Conservation (phyloP, 1,140 invertebrate genomes). For the Charaxes varanes region DNA sequence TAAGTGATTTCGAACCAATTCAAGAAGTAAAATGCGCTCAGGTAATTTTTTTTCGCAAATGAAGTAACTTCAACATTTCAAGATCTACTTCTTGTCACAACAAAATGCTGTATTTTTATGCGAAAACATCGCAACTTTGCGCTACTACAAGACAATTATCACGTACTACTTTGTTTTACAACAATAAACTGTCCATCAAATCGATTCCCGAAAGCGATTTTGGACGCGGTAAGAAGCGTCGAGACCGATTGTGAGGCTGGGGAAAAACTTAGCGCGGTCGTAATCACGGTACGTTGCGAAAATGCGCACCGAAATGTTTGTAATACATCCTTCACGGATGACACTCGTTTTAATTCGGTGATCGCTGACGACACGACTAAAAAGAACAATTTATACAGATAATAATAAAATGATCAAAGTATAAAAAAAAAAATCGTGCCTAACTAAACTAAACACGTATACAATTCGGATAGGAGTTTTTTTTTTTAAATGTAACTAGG, state of each 20-base stretch:
- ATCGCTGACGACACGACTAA: background rate
- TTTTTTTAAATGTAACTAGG: too few relatives aligned
- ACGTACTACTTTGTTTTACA: slow-evolving; percentile 6
- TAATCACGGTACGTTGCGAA: slow-evolving; percentile 4
- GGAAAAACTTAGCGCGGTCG: slow-evolving; percentile 6
- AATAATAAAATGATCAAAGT: too few relatives aligned
- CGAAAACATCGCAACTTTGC: background rate
- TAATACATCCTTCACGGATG: slow-evolving; percentile 1
- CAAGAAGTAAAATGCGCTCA: too few relatives aligned
- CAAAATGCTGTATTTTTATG: too few relatives aligned
- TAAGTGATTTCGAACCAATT: too few relatives aligned
- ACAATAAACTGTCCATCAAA: slow-evolving; percentile 11
- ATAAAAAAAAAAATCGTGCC: too few relatives aligned
- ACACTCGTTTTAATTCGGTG: slow-evolving; percentile 1
- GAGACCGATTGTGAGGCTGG: slow-evolving; percentile 6
- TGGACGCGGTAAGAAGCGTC: slow-evolving; percentile 1
- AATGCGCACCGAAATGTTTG: slow-evolving; percentile 6
- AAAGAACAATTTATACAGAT: too few relatives aligned
- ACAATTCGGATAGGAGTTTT: too few relatives aligned
- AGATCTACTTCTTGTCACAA: too few relatives aligned
- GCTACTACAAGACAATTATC: slow-evolving; percentile 6
- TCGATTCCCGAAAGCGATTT: slow-evolving; percentile 18
- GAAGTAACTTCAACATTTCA: too few relatives aligned
- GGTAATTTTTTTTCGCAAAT: too few relatives aligned
- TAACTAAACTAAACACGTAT: too few relatives aligned